Percentiles rank a stretch among this genome's conserved stretches.
Conservation (phyloP, 2,888 invertebrate species). For the Zaprionus lineosus region DNA sequence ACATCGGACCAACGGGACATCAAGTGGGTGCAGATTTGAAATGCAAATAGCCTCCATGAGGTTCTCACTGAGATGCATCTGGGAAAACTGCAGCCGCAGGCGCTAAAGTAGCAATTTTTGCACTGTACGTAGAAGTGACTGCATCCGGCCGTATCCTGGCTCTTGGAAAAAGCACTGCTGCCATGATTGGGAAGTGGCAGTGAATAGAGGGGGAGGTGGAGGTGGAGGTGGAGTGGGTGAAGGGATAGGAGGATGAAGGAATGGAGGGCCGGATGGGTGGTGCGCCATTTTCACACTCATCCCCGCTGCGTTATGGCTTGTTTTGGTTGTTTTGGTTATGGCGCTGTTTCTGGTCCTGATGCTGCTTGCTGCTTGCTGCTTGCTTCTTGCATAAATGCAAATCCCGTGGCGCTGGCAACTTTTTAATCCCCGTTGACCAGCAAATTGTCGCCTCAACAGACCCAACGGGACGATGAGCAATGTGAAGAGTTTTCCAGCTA, state of each 20-base stretch:
- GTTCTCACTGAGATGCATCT: neutral
- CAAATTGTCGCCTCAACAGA: slow-evolving; percentile 63
- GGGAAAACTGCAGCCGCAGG: slow-evolving; percentile 20
- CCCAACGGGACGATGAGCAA: slow-evolving; percentile 18
- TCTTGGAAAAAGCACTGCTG: too few species aligned
- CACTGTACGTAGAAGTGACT: slow-evolving; percentile 26
- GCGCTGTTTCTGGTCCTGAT: too few species aligned
- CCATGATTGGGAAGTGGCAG: too few species aligned
- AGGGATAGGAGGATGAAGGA: too few species aligned
- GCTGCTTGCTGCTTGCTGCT: slow-evolving; percentile 8
- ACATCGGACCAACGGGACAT: neutral
- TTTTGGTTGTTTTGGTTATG: slow-evolving; percentile 20
- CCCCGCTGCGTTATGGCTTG: slow-evolving; percentile 30
- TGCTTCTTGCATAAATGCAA: slow-evolving; percentile 63
- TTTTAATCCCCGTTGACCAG: slow-evolving; percentile 72
- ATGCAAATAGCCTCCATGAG: slow-evolving; percentile 63
- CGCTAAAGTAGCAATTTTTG: slow-evolving; percentile 50
- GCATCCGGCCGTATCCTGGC: slow-evolving; percentile 13
- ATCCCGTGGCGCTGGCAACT: slow-evolving; percentile 54
- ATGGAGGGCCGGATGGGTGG: too few species aligned
- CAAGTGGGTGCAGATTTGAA: slow-evolving; percentile 53
- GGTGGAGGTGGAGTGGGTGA: too few species aligned
- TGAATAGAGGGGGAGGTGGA: too few species aligned
- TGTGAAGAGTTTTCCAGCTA: slow-evolving; percentile 16
- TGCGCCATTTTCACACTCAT: neutral